Base-by-base conservation (phyloP, 1,140 invertebrate species). In the Thrips palmi region DNA sequence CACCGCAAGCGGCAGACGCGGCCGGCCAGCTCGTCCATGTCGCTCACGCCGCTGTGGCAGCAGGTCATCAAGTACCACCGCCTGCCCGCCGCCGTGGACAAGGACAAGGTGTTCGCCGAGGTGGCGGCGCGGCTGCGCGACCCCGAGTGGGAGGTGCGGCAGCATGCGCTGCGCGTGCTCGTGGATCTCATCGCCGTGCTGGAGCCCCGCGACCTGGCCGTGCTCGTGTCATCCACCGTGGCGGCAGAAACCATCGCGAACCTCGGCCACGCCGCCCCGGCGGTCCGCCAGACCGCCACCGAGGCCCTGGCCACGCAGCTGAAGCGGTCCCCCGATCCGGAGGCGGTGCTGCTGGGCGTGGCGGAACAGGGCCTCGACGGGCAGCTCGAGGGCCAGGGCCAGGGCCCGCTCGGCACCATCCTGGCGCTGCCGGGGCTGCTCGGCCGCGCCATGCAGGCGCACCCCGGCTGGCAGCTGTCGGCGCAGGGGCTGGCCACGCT, bases 91-190 rank as follows among this genome's bases (percentile, higher is more conserved):
- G 68, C 71, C 37, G 60, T 77, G 14, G 69, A 79, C 49, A 63
- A 69, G 1, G 53, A 56, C 28, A 56, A 64, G 31, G 65, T 79
- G 30, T 81, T 79, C 48, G 48, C 62, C 8, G 75, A 76, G 40
- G 69, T 83, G 46, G 62, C 67, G 17, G 68, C 72, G 31, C 63
- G 78, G 24, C 59, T 83, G n/a, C 64, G 66, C 24, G 73, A 80
- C 55, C 76, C 77, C 0, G 79, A 83, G 55, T 77, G 77, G 71
- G 75, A 81, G 53, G 77, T 83, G 12, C 64, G 80, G 2, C 72
- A 81, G 30, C 77, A 84, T 50, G 77, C 77, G 14, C 54, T 82
- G 1, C 56, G 77, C 35, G 77, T 83, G 4, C 61, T 83, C 2
- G 67, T 70, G 7, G 78, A 83, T 53, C 59, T 82, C 15, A 55